Evolutionary conservation across 1,140 invertebrate genomes (phyloP).

Genomic region (Armadillidium nasatum): DNA sequence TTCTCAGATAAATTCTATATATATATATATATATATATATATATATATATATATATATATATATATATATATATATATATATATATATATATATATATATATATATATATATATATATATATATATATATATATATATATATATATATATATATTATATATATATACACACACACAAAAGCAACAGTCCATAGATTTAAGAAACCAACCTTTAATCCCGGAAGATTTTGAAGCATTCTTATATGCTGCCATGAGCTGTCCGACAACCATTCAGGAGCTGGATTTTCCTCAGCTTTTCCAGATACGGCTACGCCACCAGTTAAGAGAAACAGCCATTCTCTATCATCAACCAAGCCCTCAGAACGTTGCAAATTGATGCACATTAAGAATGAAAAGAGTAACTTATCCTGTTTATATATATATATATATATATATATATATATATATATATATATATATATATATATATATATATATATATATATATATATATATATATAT

Average conservation of each 20-base stretch:
- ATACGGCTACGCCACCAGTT: constrained; percentile 73
- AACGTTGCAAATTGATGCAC: constrained; percentile 72
- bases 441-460: constrained; percentile 15
- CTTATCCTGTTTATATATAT: constrained; percentile 62
- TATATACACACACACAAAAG: too few relatives aligned
- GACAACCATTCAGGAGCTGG: constrained; percentile 65
- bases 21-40: neutral
- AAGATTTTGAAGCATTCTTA: constrained; percentile 68
- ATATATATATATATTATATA: too few relatives aligned
- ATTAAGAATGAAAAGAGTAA: constrained; percentile 83
- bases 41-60: too few relatives aligned
- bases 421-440: constrained; percentile 11
- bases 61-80: too few relatives aligned
- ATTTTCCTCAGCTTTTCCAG: constrained; percentile 68
- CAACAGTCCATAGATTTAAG: neutral
- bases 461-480: neutral
- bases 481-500: too few relatives aligned
- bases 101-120: too few relatives aligned
- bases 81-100: too few relatives aligned
- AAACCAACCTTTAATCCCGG: constrained; percentile 55
- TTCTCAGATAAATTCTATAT: constrained; percentile 33
- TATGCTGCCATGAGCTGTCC: constrained; percentile 74
- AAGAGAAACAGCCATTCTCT: constrained; percentile 83
- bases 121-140: too few relatives aligned
- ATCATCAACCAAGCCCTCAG: constrained; percentile 62